phyloP scores from a whole-genome alignment of 2,888 invertebrate species.

The Euproctis similis region DNA sequence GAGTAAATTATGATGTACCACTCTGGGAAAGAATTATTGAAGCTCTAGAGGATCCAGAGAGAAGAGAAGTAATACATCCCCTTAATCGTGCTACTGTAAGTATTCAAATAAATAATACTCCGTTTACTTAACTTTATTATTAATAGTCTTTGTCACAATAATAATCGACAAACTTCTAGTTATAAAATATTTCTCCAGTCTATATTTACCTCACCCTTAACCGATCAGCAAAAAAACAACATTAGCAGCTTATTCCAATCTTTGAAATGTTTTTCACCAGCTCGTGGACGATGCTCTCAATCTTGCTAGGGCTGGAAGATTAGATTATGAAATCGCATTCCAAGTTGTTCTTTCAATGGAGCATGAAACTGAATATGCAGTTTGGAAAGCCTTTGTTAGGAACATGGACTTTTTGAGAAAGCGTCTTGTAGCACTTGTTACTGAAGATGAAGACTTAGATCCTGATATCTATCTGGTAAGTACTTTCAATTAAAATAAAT shows the following conservation, averaged over 20 bases:
- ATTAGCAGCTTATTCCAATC: no score
- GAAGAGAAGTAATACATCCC: constrained; percentile 75
- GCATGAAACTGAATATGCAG: constrained; percentile 82
- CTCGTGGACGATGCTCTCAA: constrained; percentile 85
- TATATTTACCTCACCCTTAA: no score
- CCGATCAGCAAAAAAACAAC: no score
- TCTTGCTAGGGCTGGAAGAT: constrained; percentile 78
- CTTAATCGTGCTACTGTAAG: constrained; percentile 79
- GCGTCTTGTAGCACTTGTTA: constrained; percentile 37
- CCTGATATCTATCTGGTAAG: constrained; percentile 58
- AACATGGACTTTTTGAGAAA: constrained; percentile 62
- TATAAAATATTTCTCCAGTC: no score
- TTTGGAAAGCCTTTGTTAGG: constrained; percentile 78
- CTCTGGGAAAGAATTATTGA: constrained; percentile 80
- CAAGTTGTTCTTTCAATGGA: constrained; percentile 81
- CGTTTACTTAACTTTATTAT: not conserved
- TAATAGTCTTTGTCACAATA: no score
- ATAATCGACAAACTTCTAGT: no score
- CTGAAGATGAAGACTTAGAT: constrained; percentile 44
- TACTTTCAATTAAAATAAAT: no score
- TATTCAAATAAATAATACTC: not conserved
- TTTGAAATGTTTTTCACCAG: no score
- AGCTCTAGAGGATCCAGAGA: constrained; percentile 71
- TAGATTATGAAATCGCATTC: constrained; percentile 80
- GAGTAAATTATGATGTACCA: constrained; percentile 80